Evolutionary conservation across 2,797 vertebrate genomes (phyloP), one percentile per base, ranked within the genome.

Genomic region (Peromyscus attwateri): DNA sequence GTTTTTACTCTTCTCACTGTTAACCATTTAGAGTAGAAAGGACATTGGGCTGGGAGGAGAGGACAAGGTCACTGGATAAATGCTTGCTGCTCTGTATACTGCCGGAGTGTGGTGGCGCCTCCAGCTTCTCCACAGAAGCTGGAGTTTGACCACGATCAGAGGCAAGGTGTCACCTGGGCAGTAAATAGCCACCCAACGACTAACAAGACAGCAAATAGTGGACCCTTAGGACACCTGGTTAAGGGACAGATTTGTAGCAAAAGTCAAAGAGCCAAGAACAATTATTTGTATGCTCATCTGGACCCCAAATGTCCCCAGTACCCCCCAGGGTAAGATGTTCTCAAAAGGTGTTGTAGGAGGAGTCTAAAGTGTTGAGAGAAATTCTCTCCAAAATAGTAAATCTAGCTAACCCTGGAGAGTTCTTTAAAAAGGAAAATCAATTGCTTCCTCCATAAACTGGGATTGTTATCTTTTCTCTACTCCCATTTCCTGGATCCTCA

Each of bases 351-450:
- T n/a, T 23, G 55, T 17, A 11, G 37, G 52, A 55, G 23, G 4
- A 71, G 73, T 66, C 23, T 31, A 27, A 80, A 34, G 14, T 21
- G 21, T 79, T 37, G 77, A n/a, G 70, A 87, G 57, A 94, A 95
- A 46, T 3, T n/a, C 31, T 37, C 49, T 37, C 87, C 34, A 79
- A 87, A 95, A 73, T 66, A 68, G 19, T 25, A 71, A 62, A 64
- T n/a, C 76, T 81, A 64, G 9, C 13, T 77, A 66, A 73, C 73
- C 31, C 62, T 64, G 73, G 37, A 52, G 2, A 37, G 55, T 52
- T 94, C 82, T 96, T 97, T 88, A 64, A 88, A 92, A 93, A 95
- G 64, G 93, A 95, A 96, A 94, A 89, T 31, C 82, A 93, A 73
- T 64, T 40, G 52, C 66, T 94, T 87, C 62, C 43, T 91, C 60